Evolutionary conservation across 2,113 vertebrate species (phyloP).

Genomic region (Campylomormyrus numenius): DNA sequence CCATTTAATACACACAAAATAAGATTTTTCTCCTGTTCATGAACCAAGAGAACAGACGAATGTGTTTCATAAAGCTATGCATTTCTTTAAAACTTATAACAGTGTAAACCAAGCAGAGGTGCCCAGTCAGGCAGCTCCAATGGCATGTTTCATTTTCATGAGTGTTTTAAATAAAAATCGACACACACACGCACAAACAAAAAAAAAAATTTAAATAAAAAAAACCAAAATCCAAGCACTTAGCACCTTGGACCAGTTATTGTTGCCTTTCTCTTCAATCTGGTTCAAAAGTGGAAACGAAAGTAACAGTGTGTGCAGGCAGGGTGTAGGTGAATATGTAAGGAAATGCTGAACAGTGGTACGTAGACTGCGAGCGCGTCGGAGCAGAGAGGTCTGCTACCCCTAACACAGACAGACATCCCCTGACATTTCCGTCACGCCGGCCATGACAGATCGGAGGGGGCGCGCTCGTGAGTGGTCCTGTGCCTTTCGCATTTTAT

Average conservation of each 20-base stretch:
- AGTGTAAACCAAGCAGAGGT: slow-evolving; percentile 15
- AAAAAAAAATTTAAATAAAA: not conserved
- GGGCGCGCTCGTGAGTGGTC: not conserved
- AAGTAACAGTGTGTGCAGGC: slow-evolving; percentile 25
- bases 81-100: slow-evolving; percentile 30
- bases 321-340: slow-evolving; percentile 16
- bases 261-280: slow-evolving; percentile 41
- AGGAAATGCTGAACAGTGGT: not conserved
- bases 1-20: slow-evolving; percentile 53
- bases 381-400: not conserved
- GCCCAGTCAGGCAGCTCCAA: slow-evolving; percentile 31
- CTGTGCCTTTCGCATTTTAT: not conserved
- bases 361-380: not conserved
- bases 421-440: not conserved
- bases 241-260: slow-evolving; percentile 64
- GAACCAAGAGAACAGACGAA: slow-evolving; percentile 35
- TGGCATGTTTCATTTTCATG: slow-evolving; percentile 53
- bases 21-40: slow-evolving; percentile 45
- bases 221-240: slow-evolving; percentile 50
- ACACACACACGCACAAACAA: not conserved
- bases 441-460: not conserved
- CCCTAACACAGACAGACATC: not conserved
- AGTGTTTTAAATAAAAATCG: slow-evolving; percentile 46
- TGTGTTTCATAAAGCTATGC: slow-evolving; percentile 46
- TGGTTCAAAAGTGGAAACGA: slow-evolving; percentile 46